Evolutionary conservation across 2,113 vertebrate species (phyloP).

Genomic region (Saguinus imperator): DNA sequence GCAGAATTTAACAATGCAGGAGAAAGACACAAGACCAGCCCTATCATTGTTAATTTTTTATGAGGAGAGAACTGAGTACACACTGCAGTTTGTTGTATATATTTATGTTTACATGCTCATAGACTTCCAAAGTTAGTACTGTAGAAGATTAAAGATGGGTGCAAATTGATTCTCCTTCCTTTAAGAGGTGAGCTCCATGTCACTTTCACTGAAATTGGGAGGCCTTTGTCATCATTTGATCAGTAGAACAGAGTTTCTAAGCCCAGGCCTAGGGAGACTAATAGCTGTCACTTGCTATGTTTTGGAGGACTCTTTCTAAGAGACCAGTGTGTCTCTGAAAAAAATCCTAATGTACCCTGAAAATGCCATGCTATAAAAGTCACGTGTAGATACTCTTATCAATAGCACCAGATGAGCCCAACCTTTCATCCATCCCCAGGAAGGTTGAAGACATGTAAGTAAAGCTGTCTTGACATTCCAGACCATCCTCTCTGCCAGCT

Average conservation of each 20-base stretch:
- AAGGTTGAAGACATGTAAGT: neutral
- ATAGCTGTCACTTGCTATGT: neutral
- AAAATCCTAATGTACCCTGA: neutral
- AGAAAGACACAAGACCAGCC: neutral
- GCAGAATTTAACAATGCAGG: neutral
- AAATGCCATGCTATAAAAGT: neutral
- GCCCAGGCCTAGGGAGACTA: neutral
- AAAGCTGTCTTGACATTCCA: neutral
- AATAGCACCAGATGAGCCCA: neutral
- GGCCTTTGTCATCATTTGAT: neutral
- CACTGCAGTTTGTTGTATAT: neutral
- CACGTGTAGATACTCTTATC: neutral
- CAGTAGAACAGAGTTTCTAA: neutral
- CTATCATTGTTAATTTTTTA: neutral
- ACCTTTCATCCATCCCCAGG: neutral
- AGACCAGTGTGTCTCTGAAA: neutral
- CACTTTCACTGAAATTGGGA: neutral
- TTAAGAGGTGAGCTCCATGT: neutral
- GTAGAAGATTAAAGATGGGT: neutral
- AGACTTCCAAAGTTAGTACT: neutral
- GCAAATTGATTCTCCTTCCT: neutral
- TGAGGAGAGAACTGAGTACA: neutral
- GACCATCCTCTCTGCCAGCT: neutral
- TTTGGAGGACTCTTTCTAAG: neutral
- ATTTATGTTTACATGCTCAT: neutral